Evolutionary conservation across 2,113 vertebrate species (phyloP).

Genomic region (Panthera tigris): DNA sequence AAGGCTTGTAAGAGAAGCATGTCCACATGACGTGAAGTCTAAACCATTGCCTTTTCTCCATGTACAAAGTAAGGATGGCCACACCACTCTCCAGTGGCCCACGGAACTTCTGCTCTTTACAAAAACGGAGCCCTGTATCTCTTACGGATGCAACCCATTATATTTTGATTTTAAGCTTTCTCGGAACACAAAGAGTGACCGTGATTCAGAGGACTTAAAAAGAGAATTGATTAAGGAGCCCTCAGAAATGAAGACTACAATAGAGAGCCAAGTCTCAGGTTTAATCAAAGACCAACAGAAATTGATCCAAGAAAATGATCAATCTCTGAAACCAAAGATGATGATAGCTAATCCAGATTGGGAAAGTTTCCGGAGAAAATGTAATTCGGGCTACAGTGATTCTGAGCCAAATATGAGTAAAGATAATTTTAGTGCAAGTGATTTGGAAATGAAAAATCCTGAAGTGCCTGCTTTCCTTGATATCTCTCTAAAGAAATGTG

Average conservation of each 20-base stretch:
- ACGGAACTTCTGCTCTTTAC: slow-evolving; percentile 92
- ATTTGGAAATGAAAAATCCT: slow-evolving; percentile 81
- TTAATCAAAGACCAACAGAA: slow-evolving; percentile 82
- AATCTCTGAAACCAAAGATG: slow-evolving; percentile 89
- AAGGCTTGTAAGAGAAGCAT: slow-evolving; percentile 53
- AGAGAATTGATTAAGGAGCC: slow-evolving; percentile 65
- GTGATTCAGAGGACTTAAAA: slow-evolving; percentile 72
- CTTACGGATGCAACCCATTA: slow-evolving; percentile 95
- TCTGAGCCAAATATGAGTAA: slow-evolving; percentile 72
- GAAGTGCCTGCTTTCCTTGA: slow-evolving; percentile 84
- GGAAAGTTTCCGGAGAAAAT: slow-evolving; percentile 85
- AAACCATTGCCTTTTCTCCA: slow-evolving; percentile 85
- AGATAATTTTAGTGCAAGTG: slow-evolving; percentile 73
- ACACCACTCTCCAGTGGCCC: slow-evolving; percentile 92
- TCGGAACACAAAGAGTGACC: slow-evolving; percentile 76
- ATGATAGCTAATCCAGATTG: slow-evolving; percentile 81
- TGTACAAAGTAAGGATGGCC: slow-evolving; percentile 92
- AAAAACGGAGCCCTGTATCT: slow-evolving; percentile 92
- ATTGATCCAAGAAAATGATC: slow-evolving; percentile 84
- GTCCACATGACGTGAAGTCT: slow-evolving; percentile 70
- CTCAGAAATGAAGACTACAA: slow-evolving; percentile 69
- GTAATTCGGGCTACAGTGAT: slow-evolving; percentile 84
- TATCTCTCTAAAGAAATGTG: slow-evolving; percentile 73
- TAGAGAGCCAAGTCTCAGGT: slow-evolving; percentile 80
- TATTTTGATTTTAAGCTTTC: slow-evolving; percentile 89